phyloP scores from a whole-genome alignment of 2,113 vertebrate species.

The Abramis brama region DNA sequence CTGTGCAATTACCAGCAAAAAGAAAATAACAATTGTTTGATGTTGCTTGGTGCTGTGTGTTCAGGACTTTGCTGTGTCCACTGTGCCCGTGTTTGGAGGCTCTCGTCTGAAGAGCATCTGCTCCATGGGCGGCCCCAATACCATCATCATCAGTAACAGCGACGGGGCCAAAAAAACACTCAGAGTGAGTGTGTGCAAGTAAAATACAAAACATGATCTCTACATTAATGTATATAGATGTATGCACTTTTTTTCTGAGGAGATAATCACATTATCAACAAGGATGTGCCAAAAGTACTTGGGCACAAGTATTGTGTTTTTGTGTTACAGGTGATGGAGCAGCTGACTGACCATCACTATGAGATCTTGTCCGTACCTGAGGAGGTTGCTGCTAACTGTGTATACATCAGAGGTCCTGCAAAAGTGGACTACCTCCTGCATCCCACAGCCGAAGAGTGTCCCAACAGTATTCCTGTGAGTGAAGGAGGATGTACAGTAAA shows the following conservation, averaged over 20 bases:
- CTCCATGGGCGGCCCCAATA: conserved; percentile 88
- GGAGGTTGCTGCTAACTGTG: conserved; percentile 84
- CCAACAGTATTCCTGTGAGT: conserved; percentile 81
- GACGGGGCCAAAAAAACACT: conserved; percentile 85
- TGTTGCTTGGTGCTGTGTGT: not conserved
- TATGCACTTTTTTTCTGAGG: not conserved
- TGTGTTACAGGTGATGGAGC: conserved; percentile 84
- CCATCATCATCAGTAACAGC: conserved; percentile 83
- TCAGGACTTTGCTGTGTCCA: conserved; percentile 90
- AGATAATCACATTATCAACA: not conserved
- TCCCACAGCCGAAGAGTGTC: conserved; percentile 83
- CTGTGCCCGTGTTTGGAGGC: conserved; percentile 81
- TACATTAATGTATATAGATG: not conserved
- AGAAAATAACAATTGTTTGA: not conserved
- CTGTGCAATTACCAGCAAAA: no score
- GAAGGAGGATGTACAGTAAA: not conserved
- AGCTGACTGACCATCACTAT: conserved; percentile 88
- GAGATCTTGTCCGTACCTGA: conserved; percentile 86
- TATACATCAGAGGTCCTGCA: conserved; percentile 81
- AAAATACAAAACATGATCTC: not conserved
- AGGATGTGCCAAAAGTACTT: not conserved
- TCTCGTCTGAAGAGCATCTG: conserved; percentile 86
- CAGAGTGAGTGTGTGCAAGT: conserved; percentile 69
- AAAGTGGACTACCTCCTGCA: conserved; percentile 83
- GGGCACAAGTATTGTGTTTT: not conserved